A percentile compares a stretch with the other conserved stretches of the same genome.
Conservation (phyloP, 1,140 invertebrate genomes). For the Apis cerana region DNA sequence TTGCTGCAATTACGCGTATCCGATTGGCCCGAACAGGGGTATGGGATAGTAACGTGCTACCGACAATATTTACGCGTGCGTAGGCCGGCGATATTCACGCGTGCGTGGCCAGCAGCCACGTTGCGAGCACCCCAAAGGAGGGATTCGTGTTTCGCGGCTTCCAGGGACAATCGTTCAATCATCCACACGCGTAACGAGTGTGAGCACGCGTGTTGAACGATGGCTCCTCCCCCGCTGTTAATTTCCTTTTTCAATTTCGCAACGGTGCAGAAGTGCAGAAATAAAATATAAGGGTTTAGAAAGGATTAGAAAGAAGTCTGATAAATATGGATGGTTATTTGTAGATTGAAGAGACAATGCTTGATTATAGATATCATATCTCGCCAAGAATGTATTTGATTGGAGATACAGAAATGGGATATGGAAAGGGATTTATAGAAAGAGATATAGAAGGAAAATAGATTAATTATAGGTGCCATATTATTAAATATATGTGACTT, state of each 20-base stretch:
- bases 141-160: slow-evolving; percentile 11
- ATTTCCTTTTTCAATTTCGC: slow-evolving; percentile 4
- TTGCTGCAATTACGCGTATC: slow-evolving; percentile 42
- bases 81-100: slow-evolving; percentile 67
- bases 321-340: no score
- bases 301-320: no score
- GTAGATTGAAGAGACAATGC: no score
- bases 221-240: not conserved
- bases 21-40: slow-evolving; percentile 36
- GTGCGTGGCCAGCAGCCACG: slow-evolving; percentile 63
- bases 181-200: not conserved
- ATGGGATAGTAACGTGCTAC: slow-evolving; percentile 45
- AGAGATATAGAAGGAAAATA: no score
- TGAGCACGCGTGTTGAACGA: not conserved
- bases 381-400: no score
- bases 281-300: not conserved
- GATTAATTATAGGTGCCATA: no score
- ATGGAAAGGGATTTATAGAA: no score
- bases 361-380: no score
- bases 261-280: not conserved
- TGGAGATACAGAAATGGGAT: no score
- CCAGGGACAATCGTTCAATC: slow-evolving; percentile 40
- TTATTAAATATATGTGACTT: no score
- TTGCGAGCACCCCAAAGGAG: slow-evolving; percentile 25
- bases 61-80: slow-evolving; percentile 70